Evolutionary conservation across 2,797 vertebrate genomes (phyloP).

Genomic region (Clarias laeviceps): DNA sequence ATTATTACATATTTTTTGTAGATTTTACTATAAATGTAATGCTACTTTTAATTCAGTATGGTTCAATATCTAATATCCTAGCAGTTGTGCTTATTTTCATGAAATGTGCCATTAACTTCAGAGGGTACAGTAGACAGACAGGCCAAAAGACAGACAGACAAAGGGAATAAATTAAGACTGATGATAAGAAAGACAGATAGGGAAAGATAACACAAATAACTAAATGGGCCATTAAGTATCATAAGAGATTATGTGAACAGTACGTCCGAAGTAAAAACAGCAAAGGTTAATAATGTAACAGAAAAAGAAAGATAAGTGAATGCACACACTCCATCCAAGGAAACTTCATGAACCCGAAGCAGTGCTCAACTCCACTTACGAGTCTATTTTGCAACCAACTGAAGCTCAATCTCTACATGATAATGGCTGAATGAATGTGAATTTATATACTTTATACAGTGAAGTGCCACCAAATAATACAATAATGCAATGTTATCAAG

Average conservation of each 20-base stretch:
- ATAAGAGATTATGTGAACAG: not conserved
- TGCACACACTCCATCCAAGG: not conserved
- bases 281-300: not conserved
- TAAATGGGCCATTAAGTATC: not conserved
- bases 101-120: not conserved
- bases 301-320: not conserved
- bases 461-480: conserved; percentile 76
- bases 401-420: conserved; percentile 68
- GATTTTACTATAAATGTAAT: too few species aligned
- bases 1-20: too few species aligned
- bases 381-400: conserved; percentile 49
- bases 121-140: not conserved
- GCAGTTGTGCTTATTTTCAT: not conserved
- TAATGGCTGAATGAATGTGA: conserved; percentile 76
- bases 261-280: not conserved
- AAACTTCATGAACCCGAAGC: conserved; percentile 12
- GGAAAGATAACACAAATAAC: not conserved
- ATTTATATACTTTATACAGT: conserved; percentile 78
- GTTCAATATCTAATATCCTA: not conserved
- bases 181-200: not conserved
- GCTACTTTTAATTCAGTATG: not conserved
- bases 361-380: conserved; percentile 21
- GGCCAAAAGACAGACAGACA: not conserved
- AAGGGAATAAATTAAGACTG: not conserved
- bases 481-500: conserved; percentile 79